These are phyloP conservation scores for Cryptocephalus primarius DNA, from an alignment of 2,888 invertebrate genomes.

Conservation along the genomic window DNA sequence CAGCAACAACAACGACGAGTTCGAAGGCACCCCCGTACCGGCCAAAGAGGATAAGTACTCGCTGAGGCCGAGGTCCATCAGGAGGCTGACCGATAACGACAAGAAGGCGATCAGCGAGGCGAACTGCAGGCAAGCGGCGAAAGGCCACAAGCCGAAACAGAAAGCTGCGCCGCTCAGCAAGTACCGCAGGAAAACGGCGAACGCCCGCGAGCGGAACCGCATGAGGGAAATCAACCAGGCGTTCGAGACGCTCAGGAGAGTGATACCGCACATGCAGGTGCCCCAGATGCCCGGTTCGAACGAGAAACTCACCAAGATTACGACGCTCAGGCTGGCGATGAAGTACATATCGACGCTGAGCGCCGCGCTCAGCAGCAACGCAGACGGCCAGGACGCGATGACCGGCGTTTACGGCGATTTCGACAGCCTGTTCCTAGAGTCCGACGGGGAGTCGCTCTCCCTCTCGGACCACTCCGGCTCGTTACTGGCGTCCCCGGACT, in stretches of 20 bases:
- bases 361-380: slow-evolving; percentile 41
- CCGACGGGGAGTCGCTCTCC: slow-evolving; percentile 47
- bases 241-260: slow-evolving; percentile 69
- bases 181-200: slow-evolving; percentile 82
- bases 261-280: slow-evolving; percentile 54
- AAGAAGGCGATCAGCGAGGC: slow-evolving; percentile 17
- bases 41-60: slow-evolving; percentile 51
- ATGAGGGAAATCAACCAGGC: slow-evolving; percentile 88
- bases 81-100: slow-evolving; percentile 41
- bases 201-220: slow-evolving; percentile 74
- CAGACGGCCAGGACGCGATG: slow-evolving; percentile 12
- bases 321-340: slow-evolving; percentile 77
- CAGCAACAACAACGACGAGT: slow-evolving; percentile 36
- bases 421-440: slow-evolving; percentile 41
- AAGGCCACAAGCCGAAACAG: slow-evolving; percentile 41
- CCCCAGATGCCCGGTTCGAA: slow-evolving; percentile 43
- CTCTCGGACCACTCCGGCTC: slow-evolving; percentile 42
- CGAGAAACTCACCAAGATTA: slow-evolving; percentile 82
- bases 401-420: slow-evolving; percentile 30
- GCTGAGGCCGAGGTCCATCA: slow-evolving; percentile 52
- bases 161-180: slow-evolving; percentile 72
- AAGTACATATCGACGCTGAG: slow-evolving; percentile 71
- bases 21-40: slow-evolving; percentile 16
- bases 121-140: slow-evolving; percentile 1
- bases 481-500: slow-evolving; percentile 40